phyloP scores from a whole-genome alignment of 2,113 vertebrate species.

The Chionis minor region DNA sequence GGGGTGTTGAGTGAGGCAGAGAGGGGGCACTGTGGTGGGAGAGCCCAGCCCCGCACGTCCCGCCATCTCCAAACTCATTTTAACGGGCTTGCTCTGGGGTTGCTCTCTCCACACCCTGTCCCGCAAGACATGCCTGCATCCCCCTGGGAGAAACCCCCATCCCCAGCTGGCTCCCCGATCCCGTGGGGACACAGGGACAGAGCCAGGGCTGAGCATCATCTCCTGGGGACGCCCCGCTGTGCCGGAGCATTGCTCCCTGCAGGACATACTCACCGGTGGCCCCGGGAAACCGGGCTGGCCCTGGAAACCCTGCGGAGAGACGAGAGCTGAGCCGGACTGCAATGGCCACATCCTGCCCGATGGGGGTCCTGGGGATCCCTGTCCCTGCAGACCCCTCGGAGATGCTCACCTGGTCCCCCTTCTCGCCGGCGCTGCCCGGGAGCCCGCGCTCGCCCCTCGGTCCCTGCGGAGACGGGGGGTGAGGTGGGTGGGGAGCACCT shows the following conservation, averaged over 20 bases:
- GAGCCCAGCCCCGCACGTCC: fast-evolving
- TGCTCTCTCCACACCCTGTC: neutral
- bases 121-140: fast-evolving
- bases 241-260: neutral
- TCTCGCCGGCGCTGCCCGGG: slow-evolving; percentile 80
- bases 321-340: neutral
- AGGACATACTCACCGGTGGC: slow-evolving; percentile 78
- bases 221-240: fast-evolving
- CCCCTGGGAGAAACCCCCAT: neutral
- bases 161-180: neutral
- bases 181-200: neutral
- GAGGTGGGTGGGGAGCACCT: neutral
- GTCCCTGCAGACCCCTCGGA: fast-evolving
- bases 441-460: slow-evolving; percentile 87
- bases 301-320: slow-evolving; percentile 86
- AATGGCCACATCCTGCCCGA: fast-evolving
- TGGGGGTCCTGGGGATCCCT: fast-evolving
- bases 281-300: slow-evolving; percentile 93
- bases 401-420: slow-evolving; percentile 86
- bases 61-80: fast-evolving
- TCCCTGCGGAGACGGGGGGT: slow-evolving; percentile 70
- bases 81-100: fast-evolving
- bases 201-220: neutral
- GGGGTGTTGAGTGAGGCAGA: neutral
- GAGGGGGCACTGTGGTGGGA: fast-evolving